Conservation (phyloP, 2,797 vertebrate species). For the Squalus acanthias region DNA sequence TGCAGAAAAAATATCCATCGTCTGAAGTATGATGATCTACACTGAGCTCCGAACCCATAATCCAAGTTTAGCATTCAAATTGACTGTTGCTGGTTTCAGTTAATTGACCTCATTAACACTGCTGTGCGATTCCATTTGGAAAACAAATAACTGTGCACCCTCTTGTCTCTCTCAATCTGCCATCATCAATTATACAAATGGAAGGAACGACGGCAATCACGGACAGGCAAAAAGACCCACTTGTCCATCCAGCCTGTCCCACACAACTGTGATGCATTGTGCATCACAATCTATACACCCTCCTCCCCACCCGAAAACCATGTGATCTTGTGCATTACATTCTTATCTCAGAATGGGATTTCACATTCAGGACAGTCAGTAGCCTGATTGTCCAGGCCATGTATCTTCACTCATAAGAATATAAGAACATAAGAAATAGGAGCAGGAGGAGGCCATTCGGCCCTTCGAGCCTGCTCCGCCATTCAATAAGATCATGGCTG, state of each 20-base stretch:
- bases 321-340: not conserved
- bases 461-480: too few species aligned
- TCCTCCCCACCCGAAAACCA: not conserved
- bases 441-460: too few species aligned
- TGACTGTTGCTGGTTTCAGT: not conserved
- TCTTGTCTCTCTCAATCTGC: not conserved
- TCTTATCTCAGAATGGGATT: not conserved
- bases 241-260: not conserved
- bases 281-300: not conserved
- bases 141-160: not conserved
- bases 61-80: not conserved
- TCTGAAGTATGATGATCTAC: not conserved
- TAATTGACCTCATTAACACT: not conserved
- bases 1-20: not conserved
- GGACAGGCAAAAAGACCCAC: not conserved
- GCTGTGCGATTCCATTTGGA: not conserved
- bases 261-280: not conserved
- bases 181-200: not conserved
- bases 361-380: not conserved
- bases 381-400: not conserved
- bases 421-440: too few species aligned
- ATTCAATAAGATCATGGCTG: too few species aligned
- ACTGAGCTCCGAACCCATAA: not conserved
- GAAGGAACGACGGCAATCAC: not conserved
- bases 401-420: not conserved